Evolutionary conservation across 2,113 vertebrate genomes (phyloP).

Genomic region (Oxyruncus cristatus): DNA sequence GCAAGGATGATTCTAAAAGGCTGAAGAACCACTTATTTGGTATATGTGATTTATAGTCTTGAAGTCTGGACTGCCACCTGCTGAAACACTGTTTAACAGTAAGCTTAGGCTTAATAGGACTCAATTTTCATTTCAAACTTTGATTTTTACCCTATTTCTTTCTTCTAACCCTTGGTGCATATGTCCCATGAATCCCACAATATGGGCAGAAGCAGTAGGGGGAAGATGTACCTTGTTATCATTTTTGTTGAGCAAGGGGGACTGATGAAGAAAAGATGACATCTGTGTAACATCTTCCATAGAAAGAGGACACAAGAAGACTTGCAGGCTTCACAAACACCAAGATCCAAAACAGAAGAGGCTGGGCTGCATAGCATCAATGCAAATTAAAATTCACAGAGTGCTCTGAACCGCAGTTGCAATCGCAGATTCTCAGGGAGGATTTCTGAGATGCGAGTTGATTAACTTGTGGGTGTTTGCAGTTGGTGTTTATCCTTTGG

Average conservation of each 20-base stretch:
- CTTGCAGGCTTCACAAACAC: neutral
- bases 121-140: neutral
- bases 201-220: neutral
- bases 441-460: neutral
- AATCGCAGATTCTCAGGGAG: neutral
- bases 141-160: neutral
- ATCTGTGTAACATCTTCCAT: neutral
- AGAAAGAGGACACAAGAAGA: neutral
- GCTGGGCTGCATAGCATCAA: neutral
- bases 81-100: neutral
- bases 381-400: neutral
- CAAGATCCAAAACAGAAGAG: neutral
- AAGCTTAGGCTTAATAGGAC: neutral
- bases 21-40: neutral
- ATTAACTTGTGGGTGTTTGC: neutral
- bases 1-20: neutral
- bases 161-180: neutral
- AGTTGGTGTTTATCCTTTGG: neutral
- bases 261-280: neutral
- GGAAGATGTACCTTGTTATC: neutral
- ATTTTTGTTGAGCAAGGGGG: neutral
- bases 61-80: neutral
- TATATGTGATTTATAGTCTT: neutral
- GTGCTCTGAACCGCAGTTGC: neutral
- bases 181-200: rapidly evolving